Conservation (phyloP, 2,888 invertebrate species). For the Caenorhabditis sp. region DNA sequence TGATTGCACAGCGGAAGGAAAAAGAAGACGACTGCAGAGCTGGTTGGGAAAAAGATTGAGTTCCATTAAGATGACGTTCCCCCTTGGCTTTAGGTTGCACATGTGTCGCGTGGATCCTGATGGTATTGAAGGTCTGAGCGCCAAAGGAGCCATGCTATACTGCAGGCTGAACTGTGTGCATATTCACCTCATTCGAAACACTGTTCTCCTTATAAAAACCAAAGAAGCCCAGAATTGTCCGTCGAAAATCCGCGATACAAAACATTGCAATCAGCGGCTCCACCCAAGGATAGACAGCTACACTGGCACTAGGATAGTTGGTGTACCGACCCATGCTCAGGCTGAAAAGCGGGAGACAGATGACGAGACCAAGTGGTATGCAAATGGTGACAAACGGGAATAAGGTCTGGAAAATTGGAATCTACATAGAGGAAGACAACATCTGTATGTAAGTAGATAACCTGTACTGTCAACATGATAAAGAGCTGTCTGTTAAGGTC, state of each 20-base stretch:
- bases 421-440: too few relatives aligned
- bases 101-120: too few relatives aligned
- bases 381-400: slow-evolving; percentile 25
- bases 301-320: not conserved
- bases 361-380: slow-evolving; percentile 15
- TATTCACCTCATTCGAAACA: too few relatives aligned
- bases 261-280: slow-evolving; percentile 28
- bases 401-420: slow-evolving; percentile 10
- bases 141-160: slow-evolving; percentile 28
- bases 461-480: not conserved
- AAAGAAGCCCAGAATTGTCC: not conserved
- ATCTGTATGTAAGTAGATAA: not conserved
- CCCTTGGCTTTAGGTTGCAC: too few relatives aligned
- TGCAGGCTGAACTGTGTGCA: too few relatives aligned
- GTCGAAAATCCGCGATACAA: slow-evolving; percentile 6
- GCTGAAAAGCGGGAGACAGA: slow-evolving; percentile 22
- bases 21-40: too few relatives aligned
- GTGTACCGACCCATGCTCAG: not conserved
- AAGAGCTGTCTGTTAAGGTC: slow-evolving; percentile 14
- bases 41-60: too few relatives aligned
- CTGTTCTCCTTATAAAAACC: too few relatives aligned
- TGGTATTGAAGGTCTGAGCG: slow-evolving; percentile 10
- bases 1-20: too few relatives aligned
- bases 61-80: too few relatives aligned
- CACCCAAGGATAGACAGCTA: slow-evolving; percentile 23